Evolutionary conservation across 2,797 vertebrate genomes (phyloP), one percentile per base, ranked within the genome.

Genomic region (Champsocephalus gunnari): DNA sequence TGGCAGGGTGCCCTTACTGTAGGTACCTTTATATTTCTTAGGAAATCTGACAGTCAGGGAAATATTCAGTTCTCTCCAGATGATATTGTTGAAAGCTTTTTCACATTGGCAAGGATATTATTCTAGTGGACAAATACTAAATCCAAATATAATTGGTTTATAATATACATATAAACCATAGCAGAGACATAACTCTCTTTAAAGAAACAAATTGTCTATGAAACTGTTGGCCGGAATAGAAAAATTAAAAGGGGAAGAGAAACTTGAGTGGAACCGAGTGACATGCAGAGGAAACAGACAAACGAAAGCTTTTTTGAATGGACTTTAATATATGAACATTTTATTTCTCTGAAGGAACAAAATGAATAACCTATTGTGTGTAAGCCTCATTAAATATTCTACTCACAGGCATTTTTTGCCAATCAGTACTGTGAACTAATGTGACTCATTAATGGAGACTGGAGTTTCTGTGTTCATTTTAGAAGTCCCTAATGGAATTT

Each of bases 201-300:
- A 43, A 59, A 68, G 53, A 55, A 60, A 71, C 65, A 0, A 60
- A 41, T 45, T 12, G 24, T 3, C 69, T 32, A n/a, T 12, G 12
- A 73, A 21, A 21, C 3, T 17, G 9, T 69, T 38, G 58, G 53
- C 10, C 45, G 17, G 21, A 60, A 24, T 49, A 56, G 70, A 49
- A 80, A 82, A 73, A 43, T 44, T 3, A 73, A 75, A 82, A 7
- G 13, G 62, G 61, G 79, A 87, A 85, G 65, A 51, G 70, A 77
- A 88, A 84, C 53, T 64, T 12, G 28, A 41, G 63, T 70, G 19
- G 61, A 28, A 43, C 41, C 57, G 50, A 49, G 60, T 34, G 32
- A 19, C n/a, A 56, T 3, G 1, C 9, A 13, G 12, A 38, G 8
- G 34, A 65, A 53, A 45, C 28, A 9, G 55, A 4, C 41, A 12